Evolutionary conservation across 2,113 vertebrate genomes (phyloP), one percentile per base, ranked within the genome.

Genomic region (Tetrax tetrax): DNA sequence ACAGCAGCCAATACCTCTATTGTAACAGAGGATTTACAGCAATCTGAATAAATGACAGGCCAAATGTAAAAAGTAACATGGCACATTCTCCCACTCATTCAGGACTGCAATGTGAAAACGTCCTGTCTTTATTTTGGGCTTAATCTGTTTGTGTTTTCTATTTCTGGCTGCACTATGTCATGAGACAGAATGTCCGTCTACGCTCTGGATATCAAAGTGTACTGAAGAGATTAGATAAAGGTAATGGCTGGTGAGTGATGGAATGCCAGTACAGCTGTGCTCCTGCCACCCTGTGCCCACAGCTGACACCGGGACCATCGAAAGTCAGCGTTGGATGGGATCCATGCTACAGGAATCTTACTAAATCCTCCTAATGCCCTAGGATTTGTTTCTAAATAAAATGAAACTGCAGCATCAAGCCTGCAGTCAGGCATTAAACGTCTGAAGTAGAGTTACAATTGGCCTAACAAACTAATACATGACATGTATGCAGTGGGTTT

Each of bases 301-400:
- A 56, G 63, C 35, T 0, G 0, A 2, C 17, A 23, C 61, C 0
- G 0, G 10, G 59, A 53, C 31, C 8, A 1, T 3, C 10, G 56
- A 41, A 74, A 5, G 0, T 5, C 61, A 25, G 47, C 3, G 27
- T 0, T 75, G 80, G 64, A 51, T 8, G 31, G 22, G 31, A 24
- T 38, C 54, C 11, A 14, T 1, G 19, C 1, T 2, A 57, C 24
- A 72, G 56, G 22, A 87, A 35, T 53, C 2, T 1, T 4, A 53
- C 19, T 56, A 72, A 89, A 83, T 12, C 76, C 28, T 51, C 77
- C 65, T 33, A 12, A 50, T 53, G 51, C 27, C 60, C 41, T 24
- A 33, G 11, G 24, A 83, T 25, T 1, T 70, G 20, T 19, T 74
- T 84, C 45, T 60, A 61, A 84, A 64, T 23, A 45, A 90, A 64